These are phyloP conservation scores for Conger conger DNA, from an alignment of 2,113 vertebrate genomes.

Conservation along the genomic window DNA sequence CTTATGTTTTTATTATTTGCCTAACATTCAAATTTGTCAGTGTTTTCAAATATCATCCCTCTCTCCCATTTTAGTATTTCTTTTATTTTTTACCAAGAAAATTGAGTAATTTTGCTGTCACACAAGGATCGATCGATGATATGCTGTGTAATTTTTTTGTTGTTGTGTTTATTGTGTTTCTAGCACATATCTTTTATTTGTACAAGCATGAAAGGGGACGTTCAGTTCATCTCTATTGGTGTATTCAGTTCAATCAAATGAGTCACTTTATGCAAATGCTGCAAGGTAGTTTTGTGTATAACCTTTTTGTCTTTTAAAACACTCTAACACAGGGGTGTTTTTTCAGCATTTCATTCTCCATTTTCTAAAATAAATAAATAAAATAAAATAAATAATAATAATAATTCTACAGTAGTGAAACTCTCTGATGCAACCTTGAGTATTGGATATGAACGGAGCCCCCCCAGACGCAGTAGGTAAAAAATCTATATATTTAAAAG, in stretches of 20 bases:
- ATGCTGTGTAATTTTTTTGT: neutral
- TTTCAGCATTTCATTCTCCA: too few relatives aligned
- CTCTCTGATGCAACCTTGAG: too few relatives aligned
- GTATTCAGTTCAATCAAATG: neutral
- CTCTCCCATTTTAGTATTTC: neutral
- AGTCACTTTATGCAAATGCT: neutral
- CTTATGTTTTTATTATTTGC: neutral
- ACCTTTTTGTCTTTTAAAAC: neutral
- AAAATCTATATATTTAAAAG: too few relatives aligned
- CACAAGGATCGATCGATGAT: neutral
- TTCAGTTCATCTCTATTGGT: neutral
- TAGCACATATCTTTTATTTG: neutral
- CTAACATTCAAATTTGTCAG: neutral
- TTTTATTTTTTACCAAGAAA: neutral
- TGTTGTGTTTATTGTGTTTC: neutral
- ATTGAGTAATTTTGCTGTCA: neutral
- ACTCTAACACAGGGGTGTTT: too few relatives aligned
- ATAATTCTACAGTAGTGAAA: too few relatives aligned
- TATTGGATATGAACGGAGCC: neutral
- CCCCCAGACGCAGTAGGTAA: too few relatives aligned
- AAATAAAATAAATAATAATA: too few relatives aligned
- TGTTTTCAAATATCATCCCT: neutral
- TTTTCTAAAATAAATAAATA: too few relatives aligned
- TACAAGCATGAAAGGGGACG: neutral
- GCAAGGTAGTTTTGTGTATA: neutral